Conservation (phyloP, 92 coral and sea anemone species). For the Epizoanthus scotinus region DNA sequence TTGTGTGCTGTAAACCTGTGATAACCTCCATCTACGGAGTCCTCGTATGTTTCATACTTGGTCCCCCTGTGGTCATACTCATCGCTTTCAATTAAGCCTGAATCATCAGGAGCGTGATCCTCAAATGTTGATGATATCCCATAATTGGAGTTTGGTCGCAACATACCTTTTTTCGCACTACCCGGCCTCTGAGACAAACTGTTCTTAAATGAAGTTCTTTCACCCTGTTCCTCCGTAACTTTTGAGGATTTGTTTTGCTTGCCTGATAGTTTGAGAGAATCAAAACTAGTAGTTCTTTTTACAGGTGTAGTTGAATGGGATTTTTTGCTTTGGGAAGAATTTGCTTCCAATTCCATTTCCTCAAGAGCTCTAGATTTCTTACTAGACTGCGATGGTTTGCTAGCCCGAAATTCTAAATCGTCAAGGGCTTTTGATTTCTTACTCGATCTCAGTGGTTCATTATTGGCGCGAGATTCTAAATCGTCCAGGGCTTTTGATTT, state of each 20-base stretch:
- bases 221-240: conserved; percentile 4
- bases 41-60: not conserved
- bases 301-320: not conserved
- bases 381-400: not conserved
- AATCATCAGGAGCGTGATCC: conserved; percentile 56
- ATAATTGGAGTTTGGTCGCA: conserved; percentile 31
- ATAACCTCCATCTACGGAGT: not conserved
- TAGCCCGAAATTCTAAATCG: conserved; percentile 11
- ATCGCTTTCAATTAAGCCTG: conserved; percentile 25
- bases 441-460: not conserved
- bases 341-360: conserved; percentile 7
- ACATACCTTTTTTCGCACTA: conserved; percentile 50
- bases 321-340: not conserved
- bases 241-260: not conserved
- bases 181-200: conserved; percentile 55
- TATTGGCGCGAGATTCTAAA: conserved; percentile 16
- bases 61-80: not conserved
- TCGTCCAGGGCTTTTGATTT: conserved; percentile 30
- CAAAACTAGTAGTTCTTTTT: conserved; percentile 24
- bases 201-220: not conserved
- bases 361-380: conserved; percentile 10
- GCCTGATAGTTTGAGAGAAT: conserved; percentile 2
- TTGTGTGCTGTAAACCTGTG: not conserved
- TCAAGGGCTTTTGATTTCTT: conserved; percentile 19
- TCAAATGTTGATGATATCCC: conserved; percentile 63